A percentile compares a stretch with the other conserved stretches of the same genome.
These are phyloP conservation scores for Paraplagusia blochii DNA, from an alignment of 2,113 vertebrate genomes.

Conservation along the genomic window DNA sequence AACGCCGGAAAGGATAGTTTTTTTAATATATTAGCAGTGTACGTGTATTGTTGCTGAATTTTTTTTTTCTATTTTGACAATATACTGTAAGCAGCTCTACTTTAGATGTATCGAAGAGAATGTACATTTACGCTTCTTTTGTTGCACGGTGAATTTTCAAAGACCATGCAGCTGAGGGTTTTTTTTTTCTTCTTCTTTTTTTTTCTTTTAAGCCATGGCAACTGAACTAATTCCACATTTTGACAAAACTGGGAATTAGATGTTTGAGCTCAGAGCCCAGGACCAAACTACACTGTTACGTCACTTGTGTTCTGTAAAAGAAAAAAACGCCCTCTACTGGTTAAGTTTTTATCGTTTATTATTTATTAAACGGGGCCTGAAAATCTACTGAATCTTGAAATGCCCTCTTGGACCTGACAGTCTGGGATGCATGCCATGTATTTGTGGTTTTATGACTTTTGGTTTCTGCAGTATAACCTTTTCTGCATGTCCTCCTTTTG, in stretches of 20 bases:
- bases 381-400: neutral
- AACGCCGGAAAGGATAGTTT: slow-evolving; percentile 23
- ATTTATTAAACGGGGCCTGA: slow-evolving; percentile 7
- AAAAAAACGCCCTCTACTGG: neutral
- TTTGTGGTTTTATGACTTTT: slow-evolving; percentile 41
- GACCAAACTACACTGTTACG: too few relatives aligned
- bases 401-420: slow-evolving; percentile 14
- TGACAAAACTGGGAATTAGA: neutral
- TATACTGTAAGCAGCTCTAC: slow-evolving; percentile 27
- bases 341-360: neutral
- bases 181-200: slow-evolving; percentile 30
- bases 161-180: slow-evolving; percentile 28
- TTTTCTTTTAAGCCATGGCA: neutral
- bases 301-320: too few relatives aligned
- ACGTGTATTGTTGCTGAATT: slow-evolving; percentile 41
- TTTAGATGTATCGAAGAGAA: slow-evolving; percentile 52
- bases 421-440: slow-evolving; percentile 38
- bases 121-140: slow-evolving; percentile 46
- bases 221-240: slow-evolving; percentile 1
- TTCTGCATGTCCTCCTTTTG: slow-evolving; percentile 30
- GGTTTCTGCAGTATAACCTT: slow-evolving; percentile 35
- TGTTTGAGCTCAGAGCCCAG: too few relatives aligned
- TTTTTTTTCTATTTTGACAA: slow-evolving; percentile 22
- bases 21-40: slow-evolving; percentile 40
- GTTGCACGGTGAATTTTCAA: slow-evolving; percentile 20